A percentile compares a stretch with the other conserved stretches of the same genome.
phyloP scores from a whole-genome alignment of 2,888 invertebrate species.

The Epinotia nisella region DNA sequence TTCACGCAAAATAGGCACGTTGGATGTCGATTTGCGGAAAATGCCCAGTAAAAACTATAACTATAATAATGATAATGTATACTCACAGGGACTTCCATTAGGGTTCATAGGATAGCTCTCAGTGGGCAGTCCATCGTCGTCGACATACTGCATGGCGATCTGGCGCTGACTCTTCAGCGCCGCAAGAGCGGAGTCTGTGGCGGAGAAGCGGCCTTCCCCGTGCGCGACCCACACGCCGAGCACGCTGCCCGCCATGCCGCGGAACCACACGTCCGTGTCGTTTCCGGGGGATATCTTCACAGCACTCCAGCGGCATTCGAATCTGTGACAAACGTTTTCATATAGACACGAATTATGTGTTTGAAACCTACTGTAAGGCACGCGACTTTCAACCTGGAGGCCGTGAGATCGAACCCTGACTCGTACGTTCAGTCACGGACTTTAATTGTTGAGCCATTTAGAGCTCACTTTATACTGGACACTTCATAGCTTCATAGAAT shows the following conservation, averaged over 20 bases:
- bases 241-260: conserved; percentile 93
- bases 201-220: conserved; percentile 94
- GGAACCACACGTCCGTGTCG: conserved; percentile 91
- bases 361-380: no score
- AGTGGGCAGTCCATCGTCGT: conserved; percentile 90
- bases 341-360: no score
- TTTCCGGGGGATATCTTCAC: conserved; percentile 88
- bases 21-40: no score
- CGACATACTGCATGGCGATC: conserved; percentile 92
- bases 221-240: conserved; percentile 99
- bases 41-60: no score
- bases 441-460: no score
- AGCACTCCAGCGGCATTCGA: conserved; percentile 90
- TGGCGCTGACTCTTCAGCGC: conserved; percentile 85
- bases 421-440: no score
- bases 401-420: no score
- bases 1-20: no score
- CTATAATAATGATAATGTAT: no score
- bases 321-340: conserved; percentile 57
- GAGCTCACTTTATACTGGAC: no score
- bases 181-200: conserved; percentile 76
- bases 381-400: no score
- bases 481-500: no score
- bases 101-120: conserved; percentile 97
- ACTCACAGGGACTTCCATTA: conserved; percentile 89